Percentiles rank a stretch among this genome's conserved stretches.
These are phyloP conservation scores for Marcusenius ussheri DNA, from an alignment of 2,113 vertebrate species.

Conservation along the genomic window DNA sequence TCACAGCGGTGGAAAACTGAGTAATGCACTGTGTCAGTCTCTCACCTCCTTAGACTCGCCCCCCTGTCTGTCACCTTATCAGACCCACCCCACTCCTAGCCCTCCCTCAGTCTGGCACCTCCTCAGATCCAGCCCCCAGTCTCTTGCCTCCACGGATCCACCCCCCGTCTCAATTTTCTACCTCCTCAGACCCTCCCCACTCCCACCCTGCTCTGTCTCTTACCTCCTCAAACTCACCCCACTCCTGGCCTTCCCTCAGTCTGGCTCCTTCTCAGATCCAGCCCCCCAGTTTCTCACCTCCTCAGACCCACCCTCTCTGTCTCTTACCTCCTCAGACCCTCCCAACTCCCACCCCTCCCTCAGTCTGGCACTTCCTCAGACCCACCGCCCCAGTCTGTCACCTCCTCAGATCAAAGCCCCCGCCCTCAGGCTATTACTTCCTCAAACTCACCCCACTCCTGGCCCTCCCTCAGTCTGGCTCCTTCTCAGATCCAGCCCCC, in stretches of 20 bases:
- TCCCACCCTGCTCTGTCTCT: too few relatives aligned
- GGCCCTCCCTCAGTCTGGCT: not conserved
- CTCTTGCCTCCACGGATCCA: not conserved
- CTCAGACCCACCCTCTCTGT: too few relatives aligned
- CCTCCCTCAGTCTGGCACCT: not conserved
- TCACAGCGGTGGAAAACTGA: conserved; percentile 24
- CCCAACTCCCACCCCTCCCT: not conserved
- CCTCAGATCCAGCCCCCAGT: not conserved
- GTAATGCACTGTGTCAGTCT: conserved; percentile 26
- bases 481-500: not conserved
- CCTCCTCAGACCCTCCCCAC: not conserved
- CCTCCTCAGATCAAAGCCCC: not conserved
- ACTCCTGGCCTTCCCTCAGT: not conserved
- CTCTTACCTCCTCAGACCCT: not conserved
- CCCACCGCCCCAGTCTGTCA: not conserved
- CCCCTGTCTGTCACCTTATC: not conserved
- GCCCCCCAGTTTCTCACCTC: not conserved
- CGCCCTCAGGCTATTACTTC: too few relatives aligned
- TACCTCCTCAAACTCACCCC: not conserved
- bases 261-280: not conserved
- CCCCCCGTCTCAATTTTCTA: too few relatives aligned
- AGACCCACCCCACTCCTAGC: not conserved
- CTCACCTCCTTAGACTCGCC: not conserved
- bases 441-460: not conserved
- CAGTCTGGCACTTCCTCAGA: not conserved